phyloP scores from a whole-genome alignment of 2,797 vertebrate genomes.

The Morus bassanus region DNA sequence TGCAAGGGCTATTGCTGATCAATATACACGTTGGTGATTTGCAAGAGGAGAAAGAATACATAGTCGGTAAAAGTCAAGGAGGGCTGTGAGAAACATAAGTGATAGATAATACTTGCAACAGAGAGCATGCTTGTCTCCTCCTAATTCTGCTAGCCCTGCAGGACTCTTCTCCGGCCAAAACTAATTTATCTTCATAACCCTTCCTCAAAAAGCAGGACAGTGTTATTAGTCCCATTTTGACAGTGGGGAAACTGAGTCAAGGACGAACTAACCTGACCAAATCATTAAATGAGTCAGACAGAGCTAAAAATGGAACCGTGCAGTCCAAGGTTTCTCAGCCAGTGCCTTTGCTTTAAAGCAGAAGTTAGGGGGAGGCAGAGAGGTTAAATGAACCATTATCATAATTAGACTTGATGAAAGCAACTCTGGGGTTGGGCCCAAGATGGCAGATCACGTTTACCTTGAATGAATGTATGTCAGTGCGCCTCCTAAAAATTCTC shows the following conservation, averaged over 20 bases:
- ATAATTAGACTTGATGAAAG: constrained; percentile 65
- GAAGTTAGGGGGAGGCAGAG: constrained; percentile 61
- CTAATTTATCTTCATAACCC: constrained; percentile 60
- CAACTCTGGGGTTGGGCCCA: constrained; percentile 60
- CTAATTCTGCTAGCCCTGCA: constrained; percentile 60
- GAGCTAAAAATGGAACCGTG: constrained; percentile 64
- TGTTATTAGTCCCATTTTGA: constrained; percentile 54
- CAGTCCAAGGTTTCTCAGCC: constrained; percentile 60
- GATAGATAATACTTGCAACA: constrained; percentile 55
- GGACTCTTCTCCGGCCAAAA: constrained; percentile 50
- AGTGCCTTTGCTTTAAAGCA: constrained; percentile 6
- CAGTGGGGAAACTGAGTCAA: constrained; percentile 68
- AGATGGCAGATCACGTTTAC: constrained; percentile 59
- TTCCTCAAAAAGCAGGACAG: constrained; percentile 51
- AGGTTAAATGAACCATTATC: constrained; percentile 68
- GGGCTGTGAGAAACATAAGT: constrained; percentile 9
- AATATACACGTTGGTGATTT: background rate
- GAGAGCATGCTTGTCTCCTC: constrained; percentile 2
- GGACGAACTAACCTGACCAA: constrained; percentile 59
- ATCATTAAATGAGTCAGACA: constrained; percentile 56
- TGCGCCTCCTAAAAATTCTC: constrained; percentile 23
- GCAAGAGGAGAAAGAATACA: constrained; percentile 18
- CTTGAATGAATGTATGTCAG: constrained; percentile 51
- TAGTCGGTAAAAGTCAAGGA: constrained; percentile 40
- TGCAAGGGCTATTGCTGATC: constrained; percentile 1